Conservation (phyloP, 2,797 vertebrate genomes). For the Coregonus sp. region DNA sequence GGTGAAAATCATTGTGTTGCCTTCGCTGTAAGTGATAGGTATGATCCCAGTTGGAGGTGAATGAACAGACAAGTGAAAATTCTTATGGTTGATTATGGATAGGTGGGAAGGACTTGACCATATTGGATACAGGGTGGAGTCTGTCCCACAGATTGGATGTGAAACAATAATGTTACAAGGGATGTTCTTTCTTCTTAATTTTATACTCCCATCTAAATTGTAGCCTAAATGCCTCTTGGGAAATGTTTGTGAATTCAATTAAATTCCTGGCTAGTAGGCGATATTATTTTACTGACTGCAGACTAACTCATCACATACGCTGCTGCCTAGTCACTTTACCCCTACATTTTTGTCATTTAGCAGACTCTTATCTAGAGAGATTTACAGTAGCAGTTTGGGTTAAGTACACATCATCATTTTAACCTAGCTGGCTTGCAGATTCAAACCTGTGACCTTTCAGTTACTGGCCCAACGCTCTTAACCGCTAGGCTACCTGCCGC, state of each 20-base stretch:
- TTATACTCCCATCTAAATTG: too few relatives aligned
- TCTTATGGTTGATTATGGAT: neutral
- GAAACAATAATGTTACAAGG: neutral
- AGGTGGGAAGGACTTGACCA: neutral
- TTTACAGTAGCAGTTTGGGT: too few relatives aligned
- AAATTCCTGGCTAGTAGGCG: neutral
- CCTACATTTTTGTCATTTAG: too few relatives aligned
- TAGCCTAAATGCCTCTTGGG: too few relatives aligned
- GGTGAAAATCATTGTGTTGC: neutral
- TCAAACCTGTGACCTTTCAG: too few relatives aligned
- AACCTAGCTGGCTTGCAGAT: too few relatives aligned
- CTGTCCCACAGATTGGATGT: neutral
- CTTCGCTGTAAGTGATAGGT: neutral
- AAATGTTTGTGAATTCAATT: neutral
- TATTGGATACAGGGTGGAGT: neutral
- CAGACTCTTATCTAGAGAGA: too few relatives aligned
- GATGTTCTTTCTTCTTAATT: too few relatives aligned
- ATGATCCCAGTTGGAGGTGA: neutral
- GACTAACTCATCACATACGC: neutral
- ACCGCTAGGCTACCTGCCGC: too few relatives aligned
- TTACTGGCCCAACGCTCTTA: too few relatives aligned
- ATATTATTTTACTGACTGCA: neutral
- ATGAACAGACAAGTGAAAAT: slow-evolving; percentile 2
- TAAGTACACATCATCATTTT: too few relatives aligned
- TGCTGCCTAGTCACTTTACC: too few relatives aligned